Base-by-base conservation (phyloP, 2,113 vertebrate genomes). In the Formicarius rufipectus region DNA sequence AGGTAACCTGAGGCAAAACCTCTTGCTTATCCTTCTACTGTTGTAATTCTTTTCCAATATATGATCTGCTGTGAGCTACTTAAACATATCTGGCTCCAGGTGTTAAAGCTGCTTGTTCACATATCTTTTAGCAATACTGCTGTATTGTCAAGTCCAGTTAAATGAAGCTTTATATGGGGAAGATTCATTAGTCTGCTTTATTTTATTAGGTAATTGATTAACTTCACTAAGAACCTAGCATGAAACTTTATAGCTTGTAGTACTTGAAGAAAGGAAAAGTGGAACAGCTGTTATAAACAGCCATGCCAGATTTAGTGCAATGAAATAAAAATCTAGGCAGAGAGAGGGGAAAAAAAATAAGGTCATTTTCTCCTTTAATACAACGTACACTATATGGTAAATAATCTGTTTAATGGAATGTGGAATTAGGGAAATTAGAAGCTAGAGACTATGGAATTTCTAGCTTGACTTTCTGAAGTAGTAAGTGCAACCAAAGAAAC, bases 191-290 rank as follows among this genome's bases (percentile, higher is more conserved):
- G 49, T 45, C 82, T 56, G 87, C 83, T 77, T 92, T 92, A 76
- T 94, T 97, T 97, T 96, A 94, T 84, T 93, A 92, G 69, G 78
- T 82, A 95, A 59, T 78, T 94, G 95, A 96, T 18, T 96, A 91
- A 94, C 69, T 84, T 56, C 73, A 60, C 89, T 89, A 94, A 93
- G 58, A 87, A 49, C 52, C 31, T 79, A 62, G 39, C 91, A 85
- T 75, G 59, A 92, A 96, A 64, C 59, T 96, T 97, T 96, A 94
- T 94, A 83, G 76, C 56, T 94, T 92, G 62, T 20, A 91, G 52
- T 84, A 84, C 69, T 89, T 93, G 81, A 95, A 91, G 44, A 94
- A 72, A 80, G 52, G 17, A 82, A 82, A 95, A 79, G 28, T 53
- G n/a, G 56, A 96, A 84, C 94, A 95, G 81, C 63, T 96, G 90